Conservation (phyloP, 2,113 vertebrate species). For the Aspidoscelis tigris region DNA sequence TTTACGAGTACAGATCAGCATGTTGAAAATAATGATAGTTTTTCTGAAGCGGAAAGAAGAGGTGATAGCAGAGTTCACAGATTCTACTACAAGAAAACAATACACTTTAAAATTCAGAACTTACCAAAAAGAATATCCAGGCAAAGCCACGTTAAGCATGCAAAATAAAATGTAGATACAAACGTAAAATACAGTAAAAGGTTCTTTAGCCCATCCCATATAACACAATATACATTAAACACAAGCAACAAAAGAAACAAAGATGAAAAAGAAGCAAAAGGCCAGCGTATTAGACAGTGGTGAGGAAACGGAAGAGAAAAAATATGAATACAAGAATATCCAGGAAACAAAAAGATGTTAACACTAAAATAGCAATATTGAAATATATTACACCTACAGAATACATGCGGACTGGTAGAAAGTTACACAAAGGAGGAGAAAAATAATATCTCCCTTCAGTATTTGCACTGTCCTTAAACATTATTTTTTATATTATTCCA, state of each 20-base stretch:
- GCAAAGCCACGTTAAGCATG: conserved; percentile 99
- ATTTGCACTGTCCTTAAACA: too few relatives aligned
- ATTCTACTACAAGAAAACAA: conserved; percentile 78
- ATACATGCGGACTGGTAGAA: neutral
- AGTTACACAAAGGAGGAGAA: neutral
- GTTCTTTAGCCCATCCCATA: conserved; percentile 82
- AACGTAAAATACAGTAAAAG: conserved; percentile 92
- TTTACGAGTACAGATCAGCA: conserved; percentile 57
- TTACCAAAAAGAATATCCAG: conserved; percentile 99
- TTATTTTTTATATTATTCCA: neutral
- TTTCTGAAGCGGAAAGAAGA: conserved; percentile 68
- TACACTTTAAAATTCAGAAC: conserved; percentile 85
- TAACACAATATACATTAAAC: conserved; percentile 81
- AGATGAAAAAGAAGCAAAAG: conserved; percentile 76
- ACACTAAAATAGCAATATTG: neutral
- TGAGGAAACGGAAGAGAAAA: conserved; percentile 73
- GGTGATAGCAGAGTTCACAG: conserved; percentile 68
- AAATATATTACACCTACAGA: neutral
- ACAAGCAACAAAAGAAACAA: conserved; percentile 76
- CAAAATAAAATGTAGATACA: conserved; percentile 93
- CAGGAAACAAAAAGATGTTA: conserved; percentile 15
- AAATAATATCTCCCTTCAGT: neutral
- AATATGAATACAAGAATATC: conserved; percentile 68
- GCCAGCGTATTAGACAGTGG: conserved; percentile 76
- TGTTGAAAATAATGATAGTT: conserved; percentile 57